Evolutionary conservation across 2,113 vertebrate species (phyloP), one percentile per base, ranked within the genome.

Genomic region (Clinocottus analis): DNA sequence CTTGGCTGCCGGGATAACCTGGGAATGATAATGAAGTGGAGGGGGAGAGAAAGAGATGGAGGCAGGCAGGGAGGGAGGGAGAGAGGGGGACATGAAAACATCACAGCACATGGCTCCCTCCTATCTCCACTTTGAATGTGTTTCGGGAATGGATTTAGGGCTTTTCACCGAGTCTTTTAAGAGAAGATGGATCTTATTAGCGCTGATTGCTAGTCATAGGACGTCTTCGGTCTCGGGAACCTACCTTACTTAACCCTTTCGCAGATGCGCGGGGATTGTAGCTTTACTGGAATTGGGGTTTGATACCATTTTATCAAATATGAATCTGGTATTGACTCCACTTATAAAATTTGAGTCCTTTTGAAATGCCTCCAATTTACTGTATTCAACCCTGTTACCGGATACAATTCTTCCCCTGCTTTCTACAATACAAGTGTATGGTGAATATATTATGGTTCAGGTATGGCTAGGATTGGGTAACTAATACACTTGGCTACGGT

Each of bases 11-110:
- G 94, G 94, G 82, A 90, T 96, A 96, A 97, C 96, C 95, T 93
- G 94, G 88, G 96, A 97, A 97, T 97, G 94, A 96, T 97, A 97
- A 97, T 97, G 96, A 96, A 96, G 94, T 88, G 93, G 63, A 63
- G 61, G 21, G 5, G 35, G 47, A 33, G 14, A 45, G 55, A 31
- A 35, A 74, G 66, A 73, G 70, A 58, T 6, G 23, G 70, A 72
- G 66, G 7, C 39, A 43, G 63, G 39, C 21, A 25, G 51, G 27
- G 39, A 17, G 63, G 21, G 61, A 23, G 51, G 59, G 56, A 3
- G 60, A 45, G 56, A 3, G 60, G 39, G 74, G 37, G 85, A 77
- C 21, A 90, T 91, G 91, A 93, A 94, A 94, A 97, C 93, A 91
- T 92, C 94, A 95, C 93, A 91, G 92, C 93, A 92, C 90, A 81